Conservation (phyloP, 2,888 invertebrate genomes). For the Sesamia inferens region DNA sequence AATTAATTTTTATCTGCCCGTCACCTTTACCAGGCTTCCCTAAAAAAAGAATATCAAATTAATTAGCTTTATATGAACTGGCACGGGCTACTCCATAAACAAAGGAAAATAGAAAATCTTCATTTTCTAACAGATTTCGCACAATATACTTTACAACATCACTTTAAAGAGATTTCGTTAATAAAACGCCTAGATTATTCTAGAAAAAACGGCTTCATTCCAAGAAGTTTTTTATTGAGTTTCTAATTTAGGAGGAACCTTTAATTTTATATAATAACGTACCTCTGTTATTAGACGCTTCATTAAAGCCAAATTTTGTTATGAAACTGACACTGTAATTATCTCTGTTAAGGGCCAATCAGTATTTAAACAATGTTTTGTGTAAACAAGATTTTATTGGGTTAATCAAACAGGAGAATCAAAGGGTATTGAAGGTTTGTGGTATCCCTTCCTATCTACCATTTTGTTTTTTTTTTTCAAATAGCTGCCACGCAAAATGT, state of each 20-base stretch:
- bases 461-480: background rate
- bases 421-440: background rate
- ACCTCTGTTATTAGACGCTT: constrained; percentile 17
- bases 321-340: constrained; percentile 30
- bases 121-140: constrained; percentile 8
- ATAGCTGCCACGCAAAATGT: background rate
- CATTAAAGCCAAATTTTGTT: constrained; percentile 17
- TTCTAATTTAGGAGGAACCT: constrained; percentile 32
- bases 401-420: constrained; percentile 11
- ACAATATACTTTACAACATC: constrained; percentile 25
- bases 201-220: constrained; percentile 35
- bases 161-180: constrained; percentile 26
- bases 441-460: background rate
- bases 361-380: constrained; percentile 10
- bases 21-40: constrained; percentile 6
- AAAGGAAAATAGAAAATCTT: constrained; percentile 10
- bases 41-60: constrained; percentile 32
- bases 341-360: constrained; percentile 4
- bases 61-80: constrained; percentile 20
- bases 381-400: constrained; percentile 7
- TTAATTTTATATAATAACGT: constrained; percentile 12
- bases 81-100: background rate
- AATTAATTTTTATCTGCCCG: constrained; percentile 22
- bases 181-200: constrained; percentile 16
- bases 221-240: constrained; percentile 18